Percentiles rank a stretch among this genome's conserved stretches.
These are phyloP conservation scores for Diploscapter pachys DNA, from an alignment of 1,140 invertebrate species.

Conservation along the genomic window DNA sequence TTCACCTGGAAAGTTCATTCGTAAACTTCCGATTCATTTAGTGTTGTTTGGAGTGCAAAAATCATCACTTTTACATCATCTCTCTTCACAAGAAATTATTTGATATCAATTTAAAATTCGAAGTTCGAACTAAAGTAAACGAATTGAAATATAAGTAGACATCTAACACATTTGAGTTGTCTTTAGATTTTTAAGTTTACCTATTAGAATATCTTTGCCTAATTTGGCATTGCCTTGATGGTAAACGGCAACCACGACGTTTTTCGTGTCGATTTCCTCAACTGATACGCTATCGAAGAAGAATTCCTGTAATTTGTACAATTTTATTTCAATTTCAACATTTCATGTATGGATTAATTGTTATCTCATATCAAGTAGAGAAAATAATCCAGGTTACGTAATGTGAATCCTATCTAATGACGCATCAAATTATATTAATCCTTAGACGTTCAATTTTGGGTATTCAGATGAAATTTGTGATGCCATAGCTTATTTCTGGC, in stretches of 20 bases:
- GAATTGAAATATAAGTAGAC: too few relatives aligned
- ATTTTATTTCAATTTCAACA: background rate
- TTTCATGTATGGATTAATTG: background rate
- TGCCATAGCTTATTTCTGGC: too few relatives aligned
- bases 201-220: conserved; percentile 52
- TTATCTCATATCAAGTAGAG: background rate
- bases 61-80: conserved; percentile 5
- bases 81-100: too few relatives aligned
- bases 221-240: conserved; percentile 52
- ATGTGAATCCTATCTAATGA: too few relatives aligned
- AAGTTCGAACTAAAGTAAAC: too few relatives aligned
- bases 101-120: background rate
- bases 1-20: conserved; percentile 34
- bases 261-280: conserved; percentile 54
- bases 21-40: too few relatives aligned
- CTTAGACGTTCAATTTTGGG: too few relatives aligned
- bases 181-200: too few relatives aligned
- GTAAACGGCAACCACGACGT: conserved; percentile 47
- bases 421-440: too few relatives aligned
- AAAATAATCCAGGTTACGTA: too few relatives aligned
- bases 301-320: conserved; percentile 47
- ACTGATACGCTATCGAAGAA: conserved; percentile 53
- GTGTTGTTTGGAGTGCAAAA: conserved; percentile 2
- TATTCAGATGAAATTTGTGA: too few relatives aligned
- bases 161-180: too few relatives aligned